Evolutionary conservation across 2,888 invertebrate genomes (phyloP), one percentile per base, ranked within the genome.

Genomic region (Polyploca ridens): DNA sequence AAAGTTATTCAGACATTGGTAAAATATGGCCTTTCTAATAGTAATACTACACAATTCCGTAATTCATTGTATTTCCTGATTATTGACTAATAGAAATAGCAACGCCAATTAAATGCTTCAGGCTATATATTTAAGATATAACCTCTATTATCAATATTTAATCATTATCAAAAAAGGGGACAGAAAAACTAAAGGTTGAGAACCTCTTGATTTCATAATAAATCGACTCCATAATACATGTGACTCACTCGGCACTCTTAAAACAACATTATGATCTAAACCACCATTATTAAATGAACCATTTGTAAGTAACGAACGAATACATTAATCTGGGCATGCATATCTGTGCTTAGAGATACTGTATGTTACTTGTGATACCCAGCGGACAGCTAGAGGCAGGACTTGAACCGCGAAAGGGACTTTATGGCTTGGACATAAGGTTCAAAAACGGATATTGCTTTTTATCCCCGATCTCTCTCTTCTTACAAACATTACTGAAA

Each of bases 311-410:
- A 72, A 69, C 66, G 64, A 67, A 73, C 71, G 68, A 63, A 63
- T 69, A 72, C 66, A 70, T 69, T 76, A 83, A 86, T 90, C 88
- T 87, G 89, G 89, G 88, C 90, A 90, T 90, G 90, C 90, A 90
- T 86, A 83, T 82, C 76, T 78, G 16, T 16, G 16, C n/a, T 54
- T 19, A 19, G 0, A 16, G 0, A 4, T 19, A 54, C 54, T 54
- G 19, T 54, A 49, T 49, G 19, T 54, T 54, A 54, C 54, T 54
- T 46, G 49, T 54, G 54, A 5, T 6, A 54, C 54, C 54, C 54
- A 54, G 54, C 19, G 54, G 54, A 54, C 19, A 54, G 54, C 54
- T 19, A 19, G 54, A 10, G 54, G 54, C 16, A 7, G 54, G 19
- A 14, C 54, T n/a, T 16, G 10, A 54, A 54, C 54, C n/a, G 3